Evolutionary conservation across 2,888 invertebrate species (phyloP).

Genomic region (Sinhomidia bicolor): DNA sequence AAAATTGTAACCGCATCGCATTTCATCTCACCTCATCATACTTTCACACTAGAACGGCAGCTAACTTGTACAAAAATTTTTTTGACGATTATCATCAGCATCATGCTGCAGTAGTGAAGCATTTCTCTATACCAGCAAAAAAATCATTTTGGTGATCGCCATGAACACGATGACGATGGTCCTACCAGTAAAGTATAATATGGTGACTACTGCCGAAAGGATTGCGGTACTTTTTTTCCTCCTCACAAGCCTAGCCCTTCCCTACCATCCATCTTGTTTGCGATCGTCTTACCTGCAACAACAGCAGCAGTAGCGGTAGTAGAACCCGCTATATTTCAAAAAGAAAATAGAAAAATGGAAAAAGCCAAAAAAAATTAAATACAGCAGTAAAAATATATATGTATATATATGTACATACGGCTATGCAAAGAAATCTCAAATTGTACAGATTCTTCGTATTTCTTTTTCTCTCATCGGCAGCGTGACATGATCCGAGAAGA

Average conservation of each 20-base stretch:
- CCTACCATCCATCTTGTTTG: conserved; percentile 20
- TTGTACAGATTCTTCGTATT: background rate
- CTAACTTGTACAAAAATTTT: background rate
- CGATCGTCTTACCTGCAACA: background rate
- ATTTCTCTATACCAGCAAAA: no score
- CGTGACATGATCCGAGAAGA: background rate
- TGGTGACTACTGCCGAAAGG: conserved; percentile 69
- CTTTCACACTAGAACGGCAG: background rate
- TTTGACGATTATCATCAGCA: conserved; percentile 2
- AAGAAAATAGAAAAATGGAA: no score
- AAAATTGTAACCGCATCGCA: conserved; percentile 45
- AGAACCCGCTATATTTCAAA: no score
- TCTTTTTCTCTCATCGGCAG: conserved; percentile 1
- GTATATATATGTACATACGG: no score
- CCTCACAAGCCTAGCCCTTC: background rate
- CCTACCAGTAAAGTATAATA: conserved; percentile 11
- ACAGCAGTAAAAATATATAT: no score
- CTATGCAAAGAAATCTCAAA: no score
- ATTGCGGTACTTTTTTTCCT: conserved; percentile 64
- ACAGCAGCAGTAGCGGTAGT: conserved; percentile 10
- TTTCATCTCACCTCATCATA: conserved; percentile 34
- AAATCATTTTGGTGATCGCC: background rate
- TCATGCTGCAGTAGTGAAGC: conserved; percentile 3
- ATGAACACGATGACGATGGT: background rate
- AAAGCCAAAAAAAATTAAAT: no score